Evolutionary conservation across 2,888 invertebrate genomes (phyloP).

Genomic region (Hypomecis atomaria): DNA sequence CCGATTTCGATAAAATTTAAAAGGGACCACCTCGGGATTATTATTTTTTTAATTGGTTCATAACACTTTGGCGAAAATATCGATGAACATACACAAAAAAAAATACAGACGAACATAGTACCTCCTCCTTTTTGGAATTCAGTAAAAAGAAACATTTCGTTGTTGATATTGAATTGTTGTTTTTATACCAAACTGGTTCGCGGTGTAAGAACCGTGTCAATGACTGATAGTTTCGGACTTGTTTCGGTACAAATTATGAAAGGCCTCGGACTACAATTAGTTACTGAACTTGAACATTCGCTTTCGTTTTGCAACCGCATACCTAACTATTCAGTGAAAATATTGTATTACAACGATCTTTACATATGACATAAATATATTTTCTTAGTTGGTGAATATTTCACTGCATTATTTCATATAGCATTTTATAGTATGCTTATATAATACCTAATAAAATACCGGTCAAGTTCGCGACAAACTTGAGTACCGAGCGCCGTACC

Average conservation of each 20-base stretch:
- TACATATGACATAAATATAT: neutral
- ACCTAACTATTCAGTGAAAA: conserved; percentile 15
- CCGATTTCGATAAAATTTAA: too few relatives aligned
- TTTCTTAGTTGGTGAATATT: neutral
- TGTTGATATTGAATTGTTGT: neutral
- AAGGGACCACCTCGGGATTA: too few relatives aligned
- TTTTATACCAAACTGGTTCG: neutral
- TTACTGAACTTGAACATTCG: conserved; percentile 25
- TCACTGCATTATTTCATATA: too few relatives aligned
- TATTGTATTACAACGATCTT: conserved; percentile 4
- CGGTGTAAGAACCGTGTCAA: conserved; percentile 7
- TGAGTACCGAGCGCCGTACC: too few relatives aligned
- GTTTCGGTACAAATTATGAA: conserved; percentile 15
- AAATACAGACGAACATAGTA: too few relatives aligned
- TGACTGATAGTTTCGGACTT: conserved; percentile 8
- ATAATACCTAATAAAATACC: too few relatives aligned
- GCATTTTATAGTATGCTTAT: too few relatives aligned
- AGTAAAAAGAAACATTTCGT: neutral
- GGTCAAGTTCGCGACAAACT: too few relatives aligned
- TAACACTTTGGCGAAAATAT: too few relatives aligned
- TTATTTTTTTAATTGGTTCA: too few relatives aligned
- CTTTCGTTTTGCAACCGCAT: conserved; percentile 21
- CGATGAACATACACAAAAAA: too few relatives aligned
- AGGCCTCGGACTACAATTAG: conserved; percentile 8
- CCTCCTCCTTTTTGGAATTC: neutral